Conservation (phyloP, 2,797 vertebrate genomes). For the Nannoperca australis region DNA sequence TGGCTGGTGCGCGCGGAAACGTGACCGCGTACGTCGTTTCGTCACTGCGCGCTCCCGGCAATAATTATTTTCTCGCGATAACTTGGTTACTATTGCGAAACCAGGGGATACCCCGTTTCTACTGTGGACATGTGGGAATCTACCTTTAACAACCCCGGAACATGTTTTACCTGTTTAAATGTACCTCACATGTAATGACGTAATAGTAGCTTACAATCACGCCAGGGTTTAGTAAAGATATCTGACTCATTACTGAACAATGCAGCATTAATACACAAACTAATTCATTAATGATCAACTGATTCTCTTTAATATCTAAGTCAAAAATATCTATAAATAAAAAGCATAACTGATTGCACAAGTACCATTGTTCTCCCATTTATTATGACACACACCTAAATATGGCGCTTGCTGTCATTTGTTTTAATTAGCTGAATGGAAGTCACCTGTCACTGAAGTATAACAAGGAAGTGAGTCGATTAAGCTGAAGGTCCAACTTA, state of each 20-base stretch:
- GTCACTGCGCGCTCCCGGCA: constrained; percentile 55
- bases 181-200: neutral
- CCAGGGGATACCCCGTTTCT: constrained; percentile 49
- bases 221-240: neutral
- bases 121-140: constrained; percentile 29
- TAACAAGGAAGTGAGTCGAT: neutral
- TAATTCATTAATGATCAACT: neutral
- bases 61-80: constrained; percentile 76
- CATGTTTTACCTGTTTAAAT: constrained; percentile 1
- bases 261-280: no score
- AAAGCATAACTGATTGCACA: neutral
- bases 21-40: constrained; percentile 57
- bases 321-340: neutral
- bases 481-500: neutral
- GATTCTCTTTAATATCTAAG: neutral
- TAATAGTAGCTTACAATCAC: neutral
- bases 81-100: neutral
- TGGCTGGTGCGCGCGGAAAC: constrained; percentile 53
- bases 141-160: neutral
- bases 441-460: neutral
- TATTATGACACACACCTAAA: neutral
- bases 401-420: neutral
- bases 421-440: neutral
- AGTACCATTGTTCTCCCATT: neutral
- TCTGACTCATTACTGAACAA: neutral